Conservation (phyloP, 2,113 vertebrate genomes). For the Hippolais icterina region DNA sequence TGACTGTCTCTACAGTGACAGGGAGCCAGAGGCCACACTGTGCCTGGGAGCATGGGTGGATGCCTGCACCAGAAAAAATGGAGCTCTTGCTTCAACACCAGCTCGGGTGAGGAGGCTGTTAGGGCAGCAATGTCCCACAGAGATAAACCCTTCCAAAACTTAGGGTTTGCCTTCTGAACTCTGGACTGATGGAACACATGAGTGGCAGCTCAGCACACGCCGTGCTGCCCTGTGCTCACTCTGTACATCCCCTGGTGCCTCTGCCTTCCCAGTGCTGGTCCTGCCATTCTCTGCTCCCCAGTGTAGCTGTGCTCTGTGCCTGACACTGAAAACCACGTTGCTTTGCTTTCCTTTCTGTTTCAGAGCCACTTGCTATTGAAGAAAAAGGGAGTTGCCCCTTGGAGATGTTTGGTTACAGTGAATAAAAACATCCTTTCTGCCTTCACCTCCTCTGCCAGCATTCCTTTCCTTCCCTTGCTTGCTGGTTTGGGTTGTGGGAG, state of each 20-base stretch:
- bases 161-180: background rate
- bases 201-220: background rate
- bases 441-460: background rate
- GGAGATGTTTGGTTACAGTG: background rate
- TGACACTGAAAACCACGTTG: fast-evolving
- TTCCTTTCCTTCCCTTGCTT: background rate
- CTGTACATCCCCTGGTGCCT: background rate
- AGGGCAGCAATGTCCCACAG: background rate
- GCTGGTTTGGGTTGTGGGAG: fast-evolving
- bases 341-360: background rate
- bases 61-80: background rate
- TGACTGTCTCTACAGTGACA: background rate
- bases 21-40: background rate
- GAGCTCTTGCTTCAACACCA: background rate
- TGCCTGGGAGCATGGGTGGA: background rate
- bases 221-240: background rate
- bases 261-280: fast-evolving
- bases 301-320: background rate
- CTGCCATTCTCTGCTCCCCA: background rate
- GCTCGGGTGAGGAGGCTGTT: background rate
- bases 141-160: background rate
- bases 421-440: background rate
- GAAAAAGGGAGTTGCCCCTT: background rate
- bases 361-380: background rate
- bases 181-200: background rate